A percentile compares a stretch with the other conserved stretches of the same genome.
phyloP scores from a whole-genome alignment of 2,113 vertebrate genomes.

The Anolis sagrei region DNA sequence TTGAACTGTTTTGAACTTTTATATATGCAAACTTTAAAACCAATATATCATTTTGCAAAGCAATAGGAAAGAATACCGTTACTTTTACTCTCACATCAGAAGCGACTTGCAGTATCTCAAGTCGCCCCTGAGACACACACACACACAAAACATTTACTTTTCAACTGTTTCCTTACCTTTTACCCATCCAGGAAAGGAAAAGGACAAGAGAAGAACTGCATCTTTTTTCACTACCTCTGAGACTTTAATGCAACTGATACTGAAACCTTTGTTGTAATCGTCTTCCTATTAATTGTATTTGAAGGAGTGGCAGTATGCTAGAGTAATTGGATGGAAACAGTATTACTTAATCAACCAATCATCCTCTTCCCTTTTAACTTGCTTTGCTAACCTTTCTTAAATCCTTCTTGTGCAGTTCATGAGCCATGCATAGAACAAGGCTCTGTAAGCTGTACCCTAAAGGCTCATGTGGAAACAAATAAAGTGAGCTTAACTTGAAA shows the following conservation, averaged over 20 bases:
- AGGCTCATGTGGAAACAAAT: slow-evolving; percentile 22
- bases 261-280: not conserved
- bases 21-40: not conserved
- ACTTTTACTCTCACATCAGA: too few species aligned
- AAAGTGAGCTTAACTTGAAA: slow-evolving; percentile 23
- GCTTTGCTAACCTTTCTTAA: fast-evolving
- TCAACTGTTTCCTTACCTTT: not conserved
- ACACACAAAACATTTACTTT: too few species aligned
- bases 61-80: not conserved
- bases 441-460: slow-evolving; percentile 8
- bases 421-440: not conserved
- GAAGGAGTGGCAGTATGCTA: not conserved
- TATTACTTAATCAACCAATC: not conserved
- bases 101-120: too few species aligned
- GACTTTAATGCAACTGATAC: not conserved
- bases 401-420: not conserved
- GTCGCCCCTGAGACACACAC: too few species aligned
- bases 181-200: not conserved
- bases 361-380: slow-evolving; percentile 8
- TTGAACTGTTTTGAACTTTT: not conserved
- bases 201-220: not conserved
- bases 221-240: not conserved
- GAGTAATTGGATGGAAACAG: not conserved
- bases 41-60: not conserved
- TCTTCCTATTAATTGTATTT: not conserved